Base-by-base conservation (phyloP, 2,113 vertebrate species). In the Vombatus ursinus region DNA sequence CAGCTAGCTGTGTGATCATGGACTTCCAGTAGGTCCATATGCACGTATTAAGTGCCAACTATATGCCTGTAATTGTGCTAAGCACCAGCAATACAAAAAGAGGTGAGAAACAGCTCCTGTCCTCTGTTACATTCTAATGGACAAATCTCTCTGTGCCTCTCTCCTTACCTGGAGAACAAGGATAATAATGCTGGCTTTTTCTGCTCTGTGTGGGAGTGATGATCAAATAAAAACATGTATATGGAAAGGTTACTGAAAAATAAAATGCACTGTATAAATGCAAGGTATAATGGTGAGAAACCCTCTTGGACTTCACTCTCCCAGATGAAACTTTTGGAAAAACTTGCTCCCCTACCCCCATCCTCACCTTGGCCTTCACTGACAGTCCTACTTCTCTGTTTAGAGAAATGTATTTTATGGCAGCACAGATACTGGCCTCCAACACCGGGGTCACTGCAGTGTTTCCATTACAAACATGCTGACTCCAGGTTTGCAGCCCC, bases 391-490 rank as follows among this genome's bases (percentile, higher is more conserved):
- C 92, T 50, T 50, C 90, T 97, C 37, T 92, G 90, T 95, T 95
- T 90, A 91, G 91, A 97, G 95, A 97, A 97, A 61, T 91, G 54
- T 44, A 11, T 94, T 97, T 96, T 96, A 95, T 96, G 94, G 89
- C 22, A 31, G 91, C 54, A 89, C 90, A 90, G 97, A 95, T 77
- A 54, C 93, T 92, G 95, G 96, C 96, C 94, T 57, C 95, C 97
- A 98, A 97, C 94, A 52, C 0, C 96, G 91, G 95, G 96, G 94
- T 97, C 95, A 93, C 92, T 94, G 95, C 97, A 97, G 96, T 97
- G 95, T 98, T 98, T 98, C 97, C 97, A 97, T 97, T 95, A 94
- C 96, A 96, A 98, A 98, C 98, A 95, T 97, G 97, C 94, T 97
- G 97, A 97, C 97, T 98, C 93, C 96, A 91, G 90, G 95, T 95